A percentile compares a stretch with the other conserved stretches of the same genome.
phyloP scores from a whole-genome alignment of 2,797 vertebrate species.

The Helostoma temminkii region DNA sequence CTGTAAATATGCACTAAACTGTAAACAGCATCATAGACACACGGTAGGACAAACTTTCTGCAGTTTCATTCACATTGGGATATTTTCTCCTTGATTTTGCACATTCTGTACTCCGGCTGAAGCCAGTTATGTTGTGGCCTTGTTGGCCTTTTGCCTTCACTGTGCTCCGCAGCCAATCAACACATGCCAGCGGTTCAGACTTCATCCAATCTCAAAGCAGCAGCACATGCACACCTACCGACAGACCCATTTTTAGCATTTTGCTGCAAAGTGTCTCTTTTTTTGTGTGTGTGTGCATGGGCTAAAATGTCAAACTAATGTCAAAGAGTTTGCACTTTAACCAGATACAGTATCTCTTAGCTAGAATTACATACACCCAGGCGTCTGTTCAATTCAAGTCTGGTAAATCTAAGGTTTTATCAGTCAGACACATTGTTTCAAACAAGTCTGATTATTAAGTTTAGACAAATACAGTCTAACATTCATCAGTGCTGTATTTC shows the following conservation, averaged over 20 bases:
- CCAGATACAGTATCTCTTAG: neutral
- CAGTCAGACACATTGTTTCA: neutral
- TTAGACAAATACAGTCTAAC: neutral
- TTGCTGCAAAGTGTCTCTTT: conserved; percentile 5
- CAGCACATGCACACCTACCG: conserved; percentile 66
- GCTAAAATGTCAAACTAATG: neutral
- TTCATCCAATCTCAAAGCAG: conserved; percentile 71
- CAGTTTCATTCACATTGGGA: conserved; percentile 5
- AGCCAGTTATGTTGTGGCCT: conserved; percentile 28
- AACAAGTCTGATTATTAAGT: neutral
- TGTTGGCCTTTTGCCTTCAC: conserved; percentile 39
- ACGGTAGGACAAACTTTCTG: neutral
- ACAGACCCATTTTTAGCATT: conserved; percentile 10
- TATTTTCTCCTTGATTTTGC: conserved; percentile 16
- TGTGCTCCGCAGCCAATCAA: conserved; percentile 64
- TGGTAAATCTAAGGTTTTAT: neutral
- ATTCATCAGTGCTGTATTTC: neutral
- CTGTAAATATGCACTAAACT: no score
- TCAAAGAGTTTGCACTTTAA: conserved; percentile 1
- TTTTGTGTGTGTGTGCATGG: neutral
- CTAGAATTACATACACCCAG: no score
- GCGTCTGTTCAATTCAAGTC: neutral
- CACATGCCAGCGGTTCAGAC: conserved; percentile 54
- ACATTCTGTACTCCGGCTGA: conserved; percentile 38
- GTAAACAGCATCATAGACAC: neutral